Conservation (phyloP, 1,140 invertebrate species). For the Mya arenaria region DNA sequence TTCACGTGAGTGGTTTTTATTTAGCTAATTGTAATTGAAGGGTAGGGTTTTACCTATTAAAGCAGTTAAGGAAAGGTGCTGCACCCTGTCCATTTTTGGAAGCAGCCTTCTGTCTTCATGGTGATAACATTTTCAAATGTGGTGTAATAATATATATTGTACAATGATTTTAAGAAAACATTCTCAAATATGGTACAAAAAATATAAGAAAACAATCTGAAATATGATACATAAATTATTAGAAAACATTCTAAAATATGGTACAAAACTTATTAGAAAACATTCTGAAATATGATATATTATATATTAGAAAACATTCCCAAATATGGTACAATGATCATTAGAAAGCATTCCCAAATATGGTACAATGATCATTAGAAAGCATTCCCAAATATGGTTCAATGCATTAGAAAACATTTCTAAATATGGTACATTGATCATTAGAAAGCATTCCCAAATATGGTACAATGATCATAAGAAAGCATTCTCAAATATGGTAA, state of each 20-base stretch:
- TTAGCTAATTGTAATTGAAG: not conserved
- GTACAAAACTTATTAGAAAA: not conserved
- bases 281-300: not conserved
- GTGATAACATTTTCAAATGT: not conserved
- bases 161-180: not conserved
- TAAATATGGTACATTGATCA: too few species aligned
- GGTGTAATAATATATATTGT: not conserved
- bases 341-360: too few species aligned
- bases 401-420: too few species aligned
- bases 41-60: not conserved
- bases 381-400: too few species aligned
- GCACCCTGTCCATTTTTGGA: not conserved
- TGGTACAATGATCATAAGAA: too few species aligned
- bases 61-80: not conserved
- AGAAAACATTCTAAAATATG: not conserved
- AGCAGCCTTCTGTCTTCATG: not conserved
- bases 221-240: too few species aligned
- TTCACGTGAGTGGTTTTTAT: slow-evolving; percentile 88
- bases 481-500: too few species aligned
- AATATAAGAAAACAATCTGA: too few species aligned
- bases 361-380: too few species aligned
- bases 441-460: too few species aligned
- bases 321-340: not conserved
- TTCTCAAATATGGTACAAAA: not conserved
- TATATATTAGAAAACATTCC: not conserved